Evolutionary conservation across 2,113 vertebrate genomes (phyloP), one percentile per base, ranked within the genome.

Genomic region (Triplophysa tibetana): DNA sequence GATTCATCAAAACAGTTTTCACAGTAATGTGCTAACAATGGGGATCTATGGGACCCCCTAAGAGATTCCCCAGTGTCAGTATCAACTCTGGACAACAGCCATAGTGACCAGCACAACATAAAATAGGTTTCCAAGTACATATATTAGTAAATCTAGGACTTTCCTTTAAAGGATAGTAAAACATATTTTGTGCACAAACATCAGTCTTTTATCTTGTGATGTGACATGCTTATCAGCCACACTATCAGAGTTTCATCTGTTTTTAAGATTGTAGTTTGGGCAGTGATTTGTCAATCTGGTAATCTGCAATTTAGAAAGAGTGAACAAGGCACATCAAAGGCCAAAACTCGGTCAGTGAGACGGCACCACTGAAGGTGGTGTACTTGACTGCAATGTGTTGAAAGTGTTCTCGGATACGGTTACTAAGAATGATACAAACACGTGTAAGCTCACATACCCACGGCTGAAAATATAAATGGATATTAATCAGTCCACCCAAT

Each of bases 401-500:
- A 83, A 81, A 81, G 56, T 50, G 66, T 33, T 81, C 63, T 62
- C 16, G 50, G 66, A 77, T 70, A 72, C 4, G 24, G 60, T 76
- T 77, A 77, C 33, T 65, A 41, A 82, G 64, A 75, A 68, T 29
- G 45, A 75, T 66, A 61, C 12, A 60, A 60, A 72, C 74, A 77
- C 52, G 61, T 83, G 82, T 41, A 14, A n/a, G 26, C 33, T 26
- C 60, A 75, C 10, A 63, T 77, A 64, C 67, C 41, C 60, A 56
- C 33, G 43, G 61, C 56, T 56, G 21, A 76, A 81, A 61, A 41
- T 81, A 81, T 62, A 74, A 75, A 76, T 62, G 70, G 23, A 70
- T 56, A 65, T 67, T 80, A 72, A 83, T 80, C 78, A 70, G 29
- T 65, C 54, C 11, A 52, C 29, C 45, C 69, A 70, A 77, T 80